Percentiles rank a stretch among this genome's conserved stretches.
Conservation (phyloP, 2,113 vertebrate genomes). For the Pao palembangensis region DNA sequence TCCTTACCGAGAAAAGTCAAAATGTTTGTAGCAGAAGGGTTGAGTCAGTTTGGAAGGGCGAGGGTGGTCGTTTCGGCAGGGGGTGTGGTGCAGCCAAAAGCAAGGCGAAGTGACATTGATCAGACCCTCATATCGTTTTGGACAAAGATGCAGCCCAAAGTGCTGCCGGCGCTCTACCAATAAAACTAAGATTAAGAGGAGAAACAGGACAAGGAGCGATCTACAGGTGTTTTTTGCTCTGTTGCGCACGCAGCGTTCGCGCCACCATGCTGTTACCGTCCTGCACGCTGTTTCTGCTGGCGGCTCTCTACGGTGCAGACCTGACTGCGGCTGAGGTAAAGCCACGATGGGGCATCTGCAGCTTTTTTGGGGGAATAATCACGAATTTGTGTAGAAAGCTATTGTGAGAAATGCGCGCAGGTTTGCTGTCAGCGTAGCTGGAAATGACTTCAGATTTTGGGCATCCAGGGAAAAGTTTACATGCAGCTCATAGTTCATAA, state of each 20-base stretch:
- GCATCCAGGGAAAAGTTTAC: too few species aligned
- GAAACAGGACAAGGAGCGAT: slow-evolving; percentile 19
- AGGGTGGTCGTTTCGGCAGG: slow-evolving; percentile 70
- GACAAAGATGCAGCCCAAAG: slow-evolving; percentile 74
- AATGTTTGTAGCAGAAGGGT: slow-evolving; percentile 63
- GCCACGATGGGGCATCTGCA: neutral
- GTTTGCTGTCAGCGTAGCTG: too few species aligned
- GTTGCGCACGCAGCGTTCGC: slow-evolving; percentile 20
- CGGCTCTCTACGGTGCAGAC: slow-evolving; percentile 48
- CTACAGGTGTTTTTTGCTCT: slow-evolving; percentile 42
- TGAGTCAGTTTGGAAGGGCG: slow-evolving; percentile 53
- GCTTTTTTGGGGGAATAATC: neutral
- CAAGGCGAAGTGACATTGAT: slow-evolving; percentile 62
- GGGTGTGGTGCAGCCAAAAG: slow-evolving; percentile 70
- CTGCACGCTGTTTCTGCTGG: slow-evolving; percentile 54
- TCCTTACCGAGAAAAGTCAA: slow-evolving; percentile 62
- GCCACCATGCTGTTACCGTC: slow-evolving; percentile 60
- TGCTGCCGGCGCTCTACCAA: slow-evolving; percentile 49
- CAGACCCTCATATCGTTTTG: slow-evolving; percentile 67
- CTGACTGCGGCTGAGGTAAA: slow-evolving; percentile 68
- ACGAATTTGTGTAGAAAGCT: neutral
- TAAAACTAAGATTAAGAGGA: slow-evolving; percentile 33
- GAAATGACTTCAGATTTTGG: too few species aligned
- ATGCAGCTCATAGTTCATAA: neutral
- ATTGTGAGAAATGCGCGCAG: too few species aligned